phyloP scores from a whole-genome alignment of 2,797 vertebrate genomes.

The Catostomus latipinnis region DNA sequence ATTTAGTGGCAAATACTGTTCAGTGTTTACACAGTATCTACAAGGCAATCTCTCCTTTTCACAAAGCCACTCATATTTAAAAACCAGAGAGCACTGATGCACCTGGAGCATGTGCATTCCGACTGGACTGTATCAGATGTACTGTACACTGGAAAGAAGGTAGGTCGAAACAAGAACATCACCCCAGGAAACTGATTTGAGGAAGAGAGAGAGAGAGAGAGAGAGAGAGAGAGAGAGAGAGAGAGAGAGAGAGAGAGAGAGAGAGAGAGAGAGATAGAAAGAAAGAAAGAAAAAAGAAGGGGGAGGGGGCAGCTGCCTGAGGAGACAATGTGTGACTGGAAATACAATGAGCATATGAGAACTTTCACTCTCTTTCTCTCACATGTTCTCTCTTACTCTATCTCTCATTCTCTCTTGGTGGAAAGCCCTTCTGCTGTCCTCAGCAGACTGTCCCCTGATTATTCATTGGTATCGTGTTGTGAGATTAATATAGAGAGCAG shows the following conservation, averaged over 20 bases:
- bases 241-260: neutral
- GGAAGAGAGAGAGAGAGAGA: neutral
- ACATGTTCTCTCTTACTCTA: neutral
- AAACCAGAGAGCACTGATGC: constrained; percentile 22
- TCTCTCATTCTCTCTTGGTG: neutral
- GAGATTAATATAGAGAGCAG: constrained; percentile 32
- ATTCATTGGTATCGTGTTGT: constrained; percentile 9
- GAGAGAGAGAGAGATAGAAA: neutral
- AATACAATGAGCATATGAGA: constrained; percentile 42
- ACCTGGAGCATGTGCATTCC: constrained; percentile 26
- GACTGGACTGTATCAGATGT: constrained; percentile 16
- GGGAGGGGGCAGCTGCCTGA: constrained; percentile 34
- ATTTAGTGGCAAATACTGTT: no score
- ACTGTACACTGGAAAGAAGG: neutral
- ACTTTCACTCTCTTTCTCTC: constrained; percentile 17
- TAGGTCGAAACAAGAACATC: constrained; percentile 22
- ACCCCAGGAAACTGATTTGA: constrained; percentile 39
- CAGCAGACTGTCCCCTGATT: constrained; percentile 31
- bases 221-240: no score
- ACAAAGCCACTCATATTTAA: constrained; percentile 16
- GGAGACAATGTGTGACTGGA: constrained; percentile 47
- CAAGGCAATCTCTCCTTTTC: neutral
- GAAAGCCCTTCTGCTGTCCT: constrained; percentile 18
- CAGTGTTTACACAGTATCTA: neutral
- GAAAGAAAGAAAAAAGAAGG: neutral